Percentiles rank a stretch among this genome's conserved stretches.
These are phyloP conservation scores for Apis laboriosa DNA, from an alignment of 1,140 invertebrate genomes.

Conservation along the genomic window DNA sequence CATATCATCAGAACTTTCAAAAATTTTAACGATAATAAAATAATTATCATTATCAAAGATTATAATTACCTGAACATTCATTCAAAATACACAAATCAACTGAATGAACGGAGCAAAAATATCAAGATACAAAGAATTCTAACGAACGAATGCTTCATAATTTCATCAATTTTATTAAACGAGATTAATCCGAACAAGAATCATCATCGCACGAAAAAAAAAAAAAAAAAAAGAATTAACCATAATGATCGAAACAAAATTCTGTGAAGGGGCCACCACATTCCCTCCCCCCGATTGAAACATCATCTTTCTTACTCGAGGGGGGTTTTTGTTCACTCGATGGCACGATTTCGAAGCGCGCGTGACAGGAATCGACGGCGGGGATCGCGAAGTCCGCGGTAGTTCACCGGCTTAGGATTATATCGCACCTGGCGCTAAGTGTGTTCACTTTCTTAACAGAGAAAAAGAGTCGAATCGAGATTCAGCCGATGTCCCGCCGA, in stretches of 20 bases:
- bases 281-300: constrained; percentile 39
- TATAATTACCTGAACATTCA: too few species aligned
- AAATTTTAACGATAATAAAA: too few species aligned
- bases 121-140: too few species aligned
- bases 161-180: too few species aligned
- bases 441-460: constrained; percentile 45
- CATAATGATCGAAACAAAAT: not conserved
- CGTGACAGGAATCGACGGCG: constrained; percentile 57
- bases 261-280: not conserved
- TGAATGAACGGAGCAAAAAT: too few species aligned
- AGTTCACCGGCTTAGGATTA: constrained; percentile 30
- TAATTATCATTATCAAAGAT: too few species aligned
- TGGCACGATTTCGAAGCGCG: constrained; percentile 45
- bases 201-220: too few species aligned
- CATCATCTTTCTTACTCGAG: constrained; percentile 50
- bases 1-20: too few species aligned
- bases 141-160: too few species aligned
- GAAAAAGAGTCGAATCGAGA: constrained; percentile 25
- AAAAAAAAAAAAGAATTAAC: too few species aligned
- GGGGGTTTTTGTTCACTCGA: constrained; percentile 46
- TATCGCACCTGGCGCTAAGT: constrained; percentile 50
- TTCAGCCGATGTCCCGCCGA: constrained; percentile 17
- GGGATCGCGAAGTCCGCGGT: constrained; percentile 20
- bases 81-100: too few species aligned
- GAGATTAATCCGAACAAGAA: too few species aligned